A percentile compares a stretch with the other conserved stretches of the same genome.
Evolutionary conservation across 2,797 vertebrate genomes (phyloP).

Genomic region (Gymnoscopelus microlampas): DNA sequence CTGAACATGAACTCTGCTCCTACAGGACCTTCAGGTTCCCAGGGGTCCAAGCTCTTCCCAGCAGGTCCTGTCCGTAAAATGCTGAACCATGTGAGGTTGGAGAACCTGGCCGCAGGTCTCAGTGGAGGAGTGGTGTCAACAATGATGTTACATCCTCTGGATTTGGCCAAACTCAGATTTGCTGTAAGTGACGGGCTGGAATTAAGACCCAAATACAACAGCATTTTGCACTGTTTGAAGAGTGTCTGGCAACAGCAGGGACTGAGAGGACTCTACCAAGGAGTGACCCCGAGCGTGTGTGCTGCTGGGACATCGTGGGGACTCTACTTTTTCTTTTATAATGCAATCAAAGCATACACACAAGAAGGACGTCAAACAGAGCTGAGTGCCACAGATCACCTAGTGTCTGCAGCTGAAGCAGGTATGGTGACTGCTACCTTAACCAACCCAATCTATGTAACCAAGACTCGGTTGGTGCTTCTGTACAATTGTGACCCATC

Average conservation of each 20-base stretch:
- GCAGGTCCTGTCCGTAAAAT: slow-evolving; percentile 63
- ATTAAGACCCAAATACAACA: slow-evolving; percentile 91
- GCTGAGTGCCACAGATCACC: slow-evolving; percentile 88
- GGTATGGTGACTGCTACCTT: slow-evolving; percentile 92
- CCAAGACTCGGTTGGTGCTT: slow-evolving; percentile 94
- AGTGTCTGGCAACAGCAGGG: slow-evolving; percentile 93
- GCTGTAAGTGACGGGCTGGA: slow-evolving; percentile 96
- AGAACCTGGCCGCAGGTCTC: slow-evolving; percentile 90
- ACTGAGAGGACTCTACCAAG: slow-evolving; percentile 93
- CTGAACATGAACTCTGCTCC: too few species aligned
- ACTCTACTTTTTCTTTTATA: slow-evolving; percentile 98
- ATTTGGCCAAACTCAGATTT: slow-evolving; percentile 95
- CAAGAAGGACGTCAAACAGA: slow-evolving; percentile 87
- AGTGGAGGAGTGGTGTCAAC: slow-evolving; percentile 92
- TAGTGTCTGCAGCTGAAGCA: slow-evolving; percentile 93
- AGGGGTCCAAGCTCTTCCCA: slow-evolving; percentile 14
- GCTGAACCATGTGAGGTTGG: slow-evolving; percentile 84
- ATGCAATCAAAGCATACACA: slow-evolving; percentile 92
- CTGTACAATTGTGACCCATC: slow-evolving; percentile 86
- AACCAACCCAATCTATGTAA: slow-evolving; percentile 97
- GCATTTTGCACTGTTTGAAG: slow-evolving; percentile 91
- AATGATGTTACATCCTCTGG: slow-evolving; percentile 91
- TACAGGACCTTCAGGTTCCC: too few species aligned
- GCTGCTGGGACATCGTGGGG: slow-evolving; percentile 99
- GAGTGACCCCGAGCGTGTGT: slow-evolving; percentile 94